Evolutionary conservation across 2,888 invertebrate genomes (phyloP), one percentile per base, ranked within the genome.

Genomic region (Polia nebulosa): DNA sequence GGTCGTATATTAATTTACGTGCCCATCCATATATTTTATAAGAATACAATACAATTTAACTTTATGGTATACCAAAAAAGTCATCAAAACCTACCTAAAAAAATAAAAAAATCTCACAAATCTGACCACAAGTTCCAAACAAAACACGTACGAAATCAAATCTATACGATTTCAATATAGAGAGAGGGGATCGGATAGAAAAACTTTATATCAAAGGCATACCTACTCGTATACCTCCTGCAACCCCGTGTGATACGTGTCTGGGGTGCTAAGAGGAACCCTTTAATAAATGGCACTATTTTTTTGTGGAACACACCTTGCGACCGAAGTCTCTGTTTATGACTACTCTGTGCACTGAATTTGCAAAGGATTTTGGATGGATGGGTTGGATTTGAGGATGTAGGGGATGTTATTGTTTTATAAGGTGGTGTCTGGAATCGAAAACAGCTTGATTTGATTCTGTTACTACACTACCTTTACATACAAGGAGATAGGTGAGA

Each of bases 241-340:
- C 89, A 91, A 90, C 93, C 91, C 91, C 88, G 88, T 72, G 79
- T 36, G 52, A 79, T 57, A 93, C 95, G 95, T 95, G 95, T 89
- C 83, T 79, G 52, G 95, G 79, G 83, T 91, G 59, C 64, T 53
- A 77, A 87, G 64, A 51, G n/a, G 63, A 86, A 87, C 90, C 92
- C 92, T 93, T 94, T 94, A 94, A 95, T 95, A 95, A 94, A 95
- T 95, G 91, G 89, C 91, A 89, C 90, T 92, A 93, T 92, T 93
- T 94, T 93, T 93, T 64, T 65, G 92, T 92, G 78, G 76, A 90
- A 90, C 80, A 90, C 94, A 95, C 95, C 95, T 95, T 93, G 91
- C 90, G 89, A 88, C 87, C 82, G 87, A 85, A 89, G 17, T 22
- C 52, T 53, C 65, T 91, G 92, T 95, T 94, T 95, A 95, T 93